Evolutionary conservation across 2,113 vertebrate species (phyloP), one percentile per base, ranked within the genome.

Genomic region (Leptobrachium ailaonicum): DNA sequence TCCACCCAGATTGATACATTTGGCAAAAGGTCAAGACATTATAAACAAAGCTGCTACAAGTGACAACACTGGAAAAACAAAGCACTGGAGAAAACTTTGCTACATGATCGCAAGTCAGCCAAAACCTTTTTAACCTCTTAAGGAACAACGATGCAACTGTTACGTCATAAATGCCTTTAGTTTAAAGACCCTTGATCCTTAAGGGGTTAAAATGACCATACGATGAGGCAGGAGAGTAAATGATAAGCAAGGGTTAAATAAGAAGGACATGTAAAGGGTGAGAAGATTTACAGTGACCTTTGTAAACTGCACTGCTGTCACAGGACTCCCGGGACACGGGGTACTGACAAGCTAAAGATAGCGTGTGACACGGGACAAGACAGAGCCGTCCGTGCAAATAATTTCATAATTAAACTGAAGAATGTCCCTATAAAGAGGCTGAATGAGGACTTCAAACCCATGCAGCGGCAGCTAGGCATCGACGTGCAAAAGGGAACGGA

Each of bases 281-380:
- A 66, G 45, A n/a, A 75, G 71, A 62, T 62, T 73, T 74, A 69
- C 79, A 50, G 64, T 80, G 79, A 80, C 79, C 79, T 80, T 80
- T 80, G 71, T 75, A 75, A 74, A 75, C 72, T 80, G 42, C 72
- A 62, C 66, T 60, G 42, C 42, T 68, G 71, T 80, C 71, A 69
- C 63, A 81, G 3, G 60, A 77, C 41, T 63, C 77, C 69, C 50
- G 20, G 58, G 78, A 80, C 78, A 73, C 5, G 2, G 66, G 56
- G 75, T 77, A 45, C 75, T 66, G 11, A 47, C 8, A 12, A 66
- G 10, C 71, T 80, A 80, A 80, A 80, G 71, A 74, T 80, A 80
- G 64, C 45, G 63, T 60, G 42, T 75, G 79, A 69, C 72, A 68
- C 40, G 5, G 12, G 71, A n/a, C 10, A n/a, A 6, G 67, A 70